These are phyloP conservation scores for Carassius carassius DNA, from an alignment of 2,113 vertebrate genomes.

Conservation along the genomic window DNA sequence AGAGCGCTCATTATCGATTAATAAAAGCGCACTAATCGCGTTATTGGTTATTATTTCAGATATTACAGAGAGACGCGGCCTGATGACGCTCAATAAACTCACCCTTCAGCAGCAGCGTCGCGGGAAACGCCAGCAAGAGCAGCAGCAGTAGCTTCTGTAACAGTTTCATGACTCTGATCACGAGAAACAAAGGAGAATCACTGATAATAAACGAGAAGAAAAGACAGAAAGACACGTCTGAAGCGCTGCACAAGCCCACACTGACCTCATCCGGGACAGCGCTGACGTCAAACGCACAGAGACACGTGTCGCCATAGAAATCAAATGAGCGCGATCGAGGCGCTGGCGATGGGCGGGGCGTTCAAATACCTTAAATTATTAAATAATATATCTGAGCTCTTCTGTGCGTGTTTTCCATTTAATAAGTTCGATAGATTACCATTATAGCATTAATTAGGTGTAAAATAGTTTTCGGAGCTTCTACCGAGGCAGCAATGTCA, in stretches of 20 bases:
- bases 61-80: not conserved
- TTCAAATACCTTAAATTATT: not conserved
- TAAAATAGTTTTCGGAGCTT: not conserved
- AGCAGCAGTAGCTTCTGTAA: slow-evolving; percentile 26
- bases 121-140: slow-evolving; percentile 23
- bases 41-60: not conserved
- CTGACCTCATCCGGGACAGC: slow-evolving; percentile 19
- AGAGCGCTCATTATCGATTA: no score
- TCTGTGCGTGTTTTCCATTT: not conserved
- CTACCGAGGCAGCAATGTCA: not conserved
- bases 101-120: slow-evolving; percentile 24
- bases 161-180: not conserved
- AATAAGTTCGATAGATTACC: no score
- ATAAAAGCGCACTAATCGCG: not conserved
- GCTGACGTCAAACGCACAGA: slow-evolving; percentile 4
- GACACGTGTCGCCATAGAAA: slow-evolving; percentile 16
- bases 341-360: not conserved
- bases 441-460: not conserved
- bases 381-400: not conserved
- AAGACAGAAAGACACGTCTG: not conserved
- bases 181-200: not conserved
- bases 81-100: not conserved
- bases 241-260: not conserved
- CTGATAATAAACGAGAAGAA: not conserved
- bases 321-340: no score